These are phyloP conservation scores for Amblyraja radiata DNA, from an alignment of 2,797 vertebrate genomes.

Conservation along the genomic window DNA sequence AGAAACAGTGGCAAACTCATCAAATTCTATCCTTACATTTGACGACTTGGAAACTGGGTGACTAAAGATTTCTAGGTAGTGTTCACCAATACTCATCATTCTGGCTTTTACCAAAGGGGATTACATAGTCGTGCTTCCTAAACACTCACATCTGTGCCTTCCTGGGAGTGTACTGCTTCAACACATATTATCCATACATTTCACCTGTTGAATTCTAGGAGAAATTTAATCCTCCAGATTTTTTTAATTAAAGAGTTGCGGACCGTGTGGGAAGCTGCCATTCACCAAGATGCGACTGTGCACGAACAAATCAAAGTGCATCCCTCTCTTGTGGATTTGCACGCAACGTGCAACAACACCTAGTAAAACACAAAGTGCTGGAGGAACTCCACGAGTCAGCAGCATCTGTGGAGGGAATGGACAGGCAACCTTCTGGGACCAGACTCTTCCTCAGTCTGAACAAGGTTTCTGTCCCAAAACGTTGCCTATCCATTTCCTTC, in stretches of 20 bases:
- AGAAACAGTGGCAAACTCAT: neutral
- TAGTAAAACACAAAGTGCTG: no score
- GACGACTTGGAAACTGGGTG: neutral
- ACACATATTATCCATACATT: neutral
- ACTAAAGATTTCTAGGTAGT: neutral
- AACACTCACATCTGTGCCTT: neutral
- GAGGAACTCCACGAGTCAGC: no score
- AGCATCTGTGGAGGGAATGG: no score
- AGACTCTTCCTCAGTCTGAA: no score
- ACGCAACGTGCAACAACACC: no score
- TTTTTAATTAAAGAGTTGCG: neutral
- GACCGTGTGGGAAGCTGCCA: neutral
- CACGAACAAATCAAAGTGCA: neutral
- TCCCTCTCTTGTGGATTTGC: neutral
- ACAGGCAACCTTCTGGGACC: no score
- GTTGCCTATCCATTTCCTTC: no score
- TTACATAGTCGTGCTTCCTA: neutral
- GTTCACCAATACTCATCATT: neutral
- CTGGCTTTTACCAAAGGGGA: neutral
- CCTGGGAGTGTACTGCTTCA: neutral
- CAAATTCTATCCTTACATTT: neutral
- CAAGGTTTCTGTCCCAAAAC: no score
- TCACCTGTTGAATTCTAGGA: neutral
- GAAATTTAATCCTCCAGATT: neutral
- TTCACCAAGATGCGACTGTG: neutral